Evolutionary conservation across 2,888 invertebrate species (phyloP).

Genomic region (Cetonia aurata): DNA sequence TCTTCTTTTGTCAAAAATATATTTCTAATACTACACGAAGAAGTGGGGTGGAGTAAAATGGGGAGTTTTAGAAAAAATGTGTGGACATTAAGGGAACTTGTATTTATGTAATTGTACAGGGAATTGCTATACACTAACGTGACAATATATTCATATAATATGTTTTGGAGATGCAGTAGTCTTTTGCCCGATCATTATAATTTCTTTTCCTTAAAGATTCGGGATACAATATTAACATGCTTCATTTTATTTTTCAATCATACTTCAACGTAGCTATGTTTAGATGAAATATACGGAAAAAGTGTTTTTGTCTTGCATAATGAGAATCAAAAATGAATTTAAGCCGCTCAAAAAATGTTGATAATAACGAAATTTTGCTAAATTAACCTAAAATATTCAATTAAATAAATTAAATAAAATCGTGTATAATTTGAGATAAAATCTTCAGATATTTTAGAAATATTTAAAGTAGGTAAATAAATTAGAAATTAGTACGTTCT

Average conservation of each 20-base stretch:
- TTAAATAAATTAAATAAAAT: no score
- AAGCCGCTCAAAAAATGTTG: no score
- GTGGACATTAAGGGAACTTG: slow-evolving; percentile 49
- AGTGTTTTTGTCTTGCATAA: neutral
- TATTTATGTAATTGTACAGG: slow-evolving; percentile 52
- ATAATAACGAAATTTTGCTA: no score
- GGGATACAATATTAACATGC: slow-evolving; percentile 9
- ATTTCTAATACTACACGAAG: slow-evolving; percentile 60
- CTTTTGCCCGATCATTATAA: slow-evolving; percentile 15
- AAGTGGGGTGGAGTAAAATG: slow-evolving; percentile 17
- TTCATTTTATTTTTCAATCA: slow-evolving; percentile 12
- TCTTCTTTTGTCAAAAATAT: slow-evolving; percentile 63
- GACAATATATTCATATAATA: slow-evolving; percentile 45
- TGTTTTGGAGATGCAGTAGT: slow-evolving; percentile 35
- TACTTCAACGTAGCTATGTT: neutral
- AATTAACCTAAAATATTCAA: no score
- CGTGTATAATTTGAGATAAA: no score
- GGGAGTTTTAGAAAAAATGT: slow-evolving; percentile 13
- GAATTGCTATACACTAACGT: slow-evolving; percentile 54
- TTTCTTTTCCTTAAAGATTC: slow-evolving; percentile 19
- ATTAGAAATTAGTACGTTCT: no score
- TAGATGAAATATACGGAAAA: neutral
- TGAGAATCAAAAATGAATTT: neutral
- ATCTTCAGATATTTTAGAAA: no score
- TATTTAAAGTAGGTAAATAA: no score